phyloP scores from a whole-genome alignment of 1,140 invertebrate species.

The Theocolax elegans region DNA sequence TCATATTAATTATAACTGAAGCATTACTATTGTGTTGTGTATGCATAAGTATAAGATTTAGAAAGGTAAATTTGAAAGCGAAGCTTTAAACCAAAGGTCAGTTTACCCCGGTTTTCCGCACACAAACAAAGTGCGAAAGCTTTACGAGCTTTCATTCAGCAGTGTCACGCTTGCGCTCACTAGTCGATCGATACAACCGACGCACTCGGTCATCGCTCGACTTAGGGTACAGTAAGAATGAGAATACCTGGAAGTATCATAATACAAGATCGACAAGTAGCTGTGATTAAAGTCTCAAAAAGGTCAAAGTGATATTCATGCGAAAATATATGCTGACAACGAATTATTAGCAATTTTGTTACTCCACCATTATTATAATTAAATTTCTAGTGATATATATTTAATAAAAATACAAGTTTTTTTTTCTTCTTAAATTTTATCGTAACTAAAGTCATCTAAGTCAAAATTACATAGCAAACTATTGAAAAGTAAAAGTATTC shows the following conservation, averaged over 20 bases:
- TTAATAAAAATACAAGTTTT: too few relatives aligned
- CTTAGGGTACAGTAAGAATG: not conserved
- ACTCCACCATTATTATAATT: too few relatives aligned
- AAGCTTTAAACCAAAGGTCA: not conserved
- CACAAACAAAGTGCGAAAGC: conserved; percentile 40
- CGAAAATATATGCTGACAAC: not conserved
- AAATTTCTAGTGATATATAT: too few relatives aligned
- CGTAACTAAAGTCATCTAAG: too few relatives aligned
- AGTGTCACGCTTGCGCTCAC: conserved; percentile 54
- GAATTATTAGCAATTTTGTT: not conserved
- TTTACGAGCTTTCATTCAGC: conserved; percentile 58
- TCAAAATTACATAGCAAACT: too few relatives aligned
- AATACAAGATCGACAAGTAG: not conserved
- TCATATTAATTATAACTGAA: conserved; percentile 52
- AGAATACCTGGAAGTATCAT: not conserved
- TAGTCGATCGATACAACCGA: conserved; percentile 57
- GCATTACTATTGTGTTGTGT: not conserved
- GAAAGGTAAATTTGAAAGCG: conserved; percentile 3
- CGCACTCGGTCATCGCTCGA: conserved; percentile 29
- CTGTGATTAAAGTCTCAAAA: not conserved
- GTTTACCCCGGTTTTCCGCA: not conserved
- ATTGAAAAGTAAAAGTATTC: too few relatives aligned
- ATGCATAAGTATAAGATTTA: not conserved
- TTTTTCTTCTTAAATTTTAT: too few relatives aligned
- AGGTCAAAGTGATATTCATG: not conserved